Percentiles rank a stretch among this genome's conserved stretches.
These are phyloP conservation scores for Noturus placidus DNA, from an alignment of 2,113 vertebrate species.

Conservation along the genomic window DNA sequence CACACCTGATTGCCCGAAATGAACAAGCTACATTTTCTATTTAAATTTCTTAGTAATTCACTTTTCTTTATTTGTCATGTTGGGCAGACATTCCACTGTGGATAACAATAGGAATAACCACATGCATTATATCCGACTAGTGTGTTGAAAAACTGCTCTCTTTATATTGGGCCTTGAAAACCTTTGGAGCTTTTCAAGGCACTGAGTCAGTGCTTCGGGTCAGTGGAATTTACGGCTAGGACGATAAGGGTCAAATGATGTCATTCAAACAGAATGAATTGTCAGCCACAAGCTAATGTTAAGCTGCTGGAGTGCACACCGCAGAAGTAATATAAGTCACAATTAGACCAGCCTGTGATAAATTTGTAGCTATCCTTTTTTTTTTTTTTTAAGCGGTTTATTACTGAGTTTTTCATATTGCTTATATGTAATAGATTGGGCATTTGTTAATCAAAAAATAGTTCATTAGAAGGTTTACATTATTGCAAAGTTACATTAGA, in stretches of 20 bases:
- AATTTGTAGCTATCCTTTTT: background rate
- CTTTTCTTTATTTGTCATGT: background rate
- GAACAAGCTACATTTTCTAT: background rate
- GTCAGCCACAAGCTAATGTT: constrained; percentile 36
- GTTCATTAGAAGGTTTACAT: background rate
- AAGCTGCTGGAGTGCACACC: constrained; percentile 26
- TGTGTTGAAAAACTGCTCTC: constrained; percentile 24
- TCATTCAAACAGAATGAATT: constrained; percentile 44
- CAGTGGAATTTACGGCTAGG: constrained; percentile 31
- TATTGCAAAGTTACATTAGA: background rate
- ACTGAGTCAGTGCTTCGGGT: constrained; percentile 32
- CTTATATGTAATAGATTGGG: background rate
- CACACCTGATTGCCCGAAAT: background rate
- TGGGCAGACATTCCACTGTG: background rate
- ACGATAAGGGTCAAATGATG: constrained; percentile 43
- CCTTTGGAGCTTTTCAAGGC: constrained; percentile 26
- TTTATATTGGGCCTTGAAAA: constrained; percentile 33
- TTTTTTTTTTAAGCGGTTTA: background rate
- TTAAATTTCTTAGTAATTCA: background rate
- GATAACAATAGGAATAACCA: constrained; percentile 20
- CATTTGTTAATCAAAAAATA: background rate
- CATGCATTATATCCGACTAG: constrained; percentile 22
- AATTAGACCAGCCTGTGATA: background rate
- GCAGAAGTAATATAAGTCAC: constrained; percentile 32
- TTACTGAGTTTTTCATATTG: background rate